Conservation (phyloP, 1,140 invertebrate genomes). For the Helicoverpa zea region DNA sequence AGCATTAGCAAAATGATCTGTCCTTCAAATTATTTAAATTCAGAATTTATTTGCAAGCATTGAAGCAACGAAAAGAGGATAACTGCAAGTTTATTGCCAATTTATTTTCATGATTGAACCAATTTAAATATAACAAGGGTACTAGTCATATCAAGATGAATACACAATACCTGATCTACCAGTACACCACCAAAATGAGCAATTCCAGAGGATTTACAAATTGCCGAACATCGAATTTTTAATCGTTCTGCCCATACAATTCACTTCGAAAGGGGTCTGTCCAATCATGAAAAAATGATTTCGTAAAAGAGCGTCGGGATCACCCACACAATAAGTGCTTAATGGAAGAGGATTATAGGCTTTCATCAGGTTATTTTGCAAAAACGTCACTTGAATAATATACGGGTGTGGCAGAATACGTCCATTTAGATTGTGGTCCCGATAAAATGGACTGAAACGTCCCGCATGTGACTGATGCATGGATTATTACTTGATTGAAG, state of each 20-base stretch:
- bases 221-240: conserved; percentile 33
- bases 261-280: conserved; percentile 41
- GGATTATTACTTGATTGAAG: conserved; percentile 16
- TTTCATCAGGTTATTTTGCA: conserved; percentile 62
- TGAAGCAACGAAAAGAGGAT: too few species aligned
- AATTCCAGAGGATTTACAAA: conserved; percentile 40
- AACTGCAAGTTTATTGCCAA: too few species aligned
- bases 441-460: conserved; percentile 52
- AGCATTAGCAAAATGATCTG: too few species aligned
- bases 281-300: conserved; percentile 56
- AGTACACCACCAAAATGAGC: conserved; percentile 28
- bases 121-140: too few species aligned
- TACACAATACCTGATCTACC: not conserved
- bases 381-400: conserved; percentile 62
- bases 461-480: conserved; percentile 32
- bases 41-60: too few species aligned
- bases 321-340: conserved; percentile 63
- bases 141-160: not conserved
- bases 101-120: too few species aligned
- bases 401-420: conserved; percentile 49
- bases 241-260: conserved; percentile 34
- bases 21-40: too few species aligned
- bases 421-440: conserved; percentile 58
- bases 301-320: conserved; percentile 49
- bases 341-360: conserved; percentile 66